Evolutionary conservation across 2,888 invertebrate species (phyloP), one percentile per base, ranked within the genome.

Genomic region (Lissocephala sabroskyi): DNA sequence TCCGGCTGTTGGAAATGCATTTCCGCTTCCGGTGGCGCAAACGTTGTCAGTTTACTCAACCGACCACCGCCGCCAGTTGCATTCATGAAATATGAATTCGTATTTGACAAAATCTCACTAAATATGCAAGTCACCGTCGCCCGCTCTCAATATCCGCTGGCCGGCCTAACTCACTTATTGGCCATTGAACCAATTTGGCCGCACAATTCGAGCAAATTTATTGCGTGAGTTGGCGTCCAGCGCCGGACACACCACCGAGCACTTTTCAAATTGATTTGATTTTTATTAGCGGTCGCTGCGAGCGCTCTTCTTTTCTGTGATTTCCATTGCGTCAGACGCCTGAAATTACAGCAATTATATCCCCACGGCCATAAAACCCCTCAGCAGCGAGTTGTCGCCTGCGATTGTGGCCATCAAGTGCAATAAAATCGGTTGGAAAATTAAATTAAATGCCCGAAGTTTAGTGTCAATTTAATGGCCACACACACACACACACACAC

Each of bases 1-100:
- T 73, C 71, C 71, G 75, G 75, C 64, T 74, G 70, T 59, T 62
- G 59, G 54, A 77, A 73, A 64, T 73, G 71, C 71, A 73, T 74
- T 77, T 73, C 71, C 77, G 71, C 30, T 77, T 77, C 71, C 77
- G 63, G 30, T 17, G 28, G 19, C 41, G 26, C 17, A 29, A n/a
- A 33, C 23, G 45, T 32, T 42, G 42, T 2, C 33, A 56, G 42
- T 63, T 61, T 52, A 5, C 4, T 45, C 35, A 51, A 40, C 40
- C 39, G 50, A 43, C 10, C 30, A 37, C 14, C 13, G n/a, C 32
- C 10, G n/a, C 36, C 10, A 18, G 40, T 13, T 40, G 51, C 58
- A 50, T 55, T 52, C 63, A 62, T 62, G 58, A 33, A 43, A 35
- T 23, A 41, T 41, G 35, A 64, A 70, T 73, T 62, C 58, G 45